Evolutionary conservation across 2,888 invertebrate genomes (phyloP).

Genomic region (Caenorhabditis afra): DNA sequence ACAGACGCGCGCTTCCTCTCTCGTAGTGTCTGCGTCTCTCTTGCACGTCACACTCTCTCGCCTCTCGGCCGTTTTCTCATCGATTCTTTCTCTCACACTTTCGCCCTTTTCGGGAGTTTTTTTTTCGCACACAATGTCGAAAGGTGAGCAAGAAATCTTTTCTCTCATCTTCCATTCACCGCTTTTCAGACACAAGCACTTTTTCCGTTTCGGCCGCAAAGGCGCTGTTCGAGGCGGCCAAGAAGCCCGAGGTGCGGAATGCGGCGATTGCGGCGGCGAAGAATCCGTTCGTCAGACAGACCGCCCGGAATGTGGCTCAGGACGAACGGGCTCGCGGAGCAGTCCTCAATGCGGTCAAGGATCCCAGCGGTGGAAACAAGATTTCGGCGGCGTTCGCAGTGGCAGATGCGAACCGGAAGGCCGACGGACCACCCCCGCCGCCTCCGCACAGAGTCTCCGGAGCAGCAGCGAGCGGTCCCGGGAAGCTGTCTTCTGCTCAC

Average conservation of each 20-base stretch:
- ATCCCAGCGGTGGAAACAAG: constrained; percentile 54
- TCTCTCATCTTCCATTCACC: neutral
- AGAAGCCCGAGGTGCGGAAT: constrained; percentile 68
- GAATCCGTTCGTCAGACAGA: constrained; percentile 68
- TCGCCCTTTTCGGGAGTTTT: constrained; percentile 6
- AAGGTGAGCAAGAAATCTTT: constrained; percentile 25
- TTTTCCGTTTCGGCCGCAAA: constrained; percentile 69
- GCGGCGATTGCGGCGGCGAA: constrained; percentile 67
- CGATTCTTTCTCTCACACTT: constrained; percentile 18
- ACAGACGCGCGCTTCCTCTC: constrained; percentile 1
- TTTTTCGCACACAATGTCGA: constrained; percentile 35
- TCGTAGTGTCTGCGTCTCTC: constrained; percentile 26
- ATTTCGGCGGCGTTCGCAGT: constrained; percentile 54
- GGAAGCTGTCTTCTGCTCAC: constrained; percentile 44
- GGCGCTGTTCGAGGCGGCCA: constrained; percentile 70
- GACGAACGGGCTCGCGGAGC: constrained; percentile 59
- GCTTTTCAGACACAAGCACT: constrained; percentile 45
- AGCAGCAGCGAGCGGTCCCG: constrained; percentile 10
- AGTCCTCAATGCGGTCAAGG: constrained; percentile 54
- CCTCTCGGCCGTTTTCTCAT: constrained; percentile 13
- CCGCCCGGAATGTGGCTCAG: constrained; percentile 67
- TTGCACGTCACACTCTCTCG: constrained; percentile 10
- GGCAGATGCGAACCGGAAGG: constrained; percentile 42
- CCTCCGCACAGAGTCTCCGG: constrained; percentile 38
- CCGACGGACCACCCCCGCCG: constrained; percentile 29